phyloP scores from a whole-genome alignment of 2,113 vertebrate species.

The Hydropotes inermis region DNA sequence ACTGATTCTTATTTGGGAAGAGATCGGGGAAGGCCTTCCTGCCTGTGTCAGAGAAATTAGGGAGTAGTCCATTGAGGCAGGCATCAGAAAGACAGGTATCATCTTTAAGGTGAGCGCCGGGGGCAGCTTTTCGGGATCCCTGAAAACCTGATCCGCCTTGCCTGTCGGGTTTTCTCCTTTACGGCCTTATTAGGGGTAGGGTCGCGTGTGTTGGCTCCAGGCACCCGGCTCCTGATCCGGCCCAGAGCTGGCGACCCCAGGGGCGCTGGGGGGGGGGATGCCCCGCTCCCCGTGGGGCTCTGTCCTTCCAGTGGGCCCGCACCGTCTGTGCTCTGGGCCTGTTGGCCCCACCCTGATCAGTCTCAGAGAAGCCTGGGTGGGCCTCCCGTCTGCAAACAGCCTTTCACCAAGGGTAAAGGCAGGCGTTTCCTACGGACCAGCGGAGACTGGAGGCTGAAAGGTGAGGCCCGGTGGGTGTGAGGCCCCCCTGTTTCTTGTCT shows the following conservation, averaged over 20 bases:
- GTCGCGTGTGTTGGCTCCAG: too few species aligned
- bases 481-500: background rate
- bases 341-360: background rate
- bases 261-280: rapidly evolving
- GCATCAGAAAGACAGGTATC: too few species aligned
- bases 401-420: too few species aligned
- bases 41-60: too few species aligned
- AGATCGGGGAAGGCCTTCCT: too few species aligned
- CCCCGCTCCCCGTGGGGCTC: background rate
- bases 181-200: too few species aligned
- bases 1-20: too few species aligned
- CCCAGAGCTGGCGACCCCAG: background rate
- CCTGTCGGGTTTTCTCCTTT: too few species aligned
- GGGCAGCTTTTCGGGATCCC: too few species aligned
- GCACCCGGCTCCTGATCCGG: background rate
- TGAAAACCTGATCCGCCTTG: too few species aligned
- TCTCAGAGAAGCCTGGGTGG: background rate
- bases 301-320: rapidly evolving
- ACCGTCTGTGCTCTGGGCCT: rapidly evolving
- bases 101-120: too few species aligned
- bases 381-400: background rate
- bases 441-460: background rate
- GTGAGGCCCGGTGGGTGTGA: rapidly evolving
- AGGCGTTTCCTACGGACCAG: rapidly evolving
- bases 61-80: too few species aligned